A percentile compares a stretch with the other conserved stretches of the same genome.
Conservation (phyloP, 2,888 invertebrate species). For the Idaea aversata region DNA sequence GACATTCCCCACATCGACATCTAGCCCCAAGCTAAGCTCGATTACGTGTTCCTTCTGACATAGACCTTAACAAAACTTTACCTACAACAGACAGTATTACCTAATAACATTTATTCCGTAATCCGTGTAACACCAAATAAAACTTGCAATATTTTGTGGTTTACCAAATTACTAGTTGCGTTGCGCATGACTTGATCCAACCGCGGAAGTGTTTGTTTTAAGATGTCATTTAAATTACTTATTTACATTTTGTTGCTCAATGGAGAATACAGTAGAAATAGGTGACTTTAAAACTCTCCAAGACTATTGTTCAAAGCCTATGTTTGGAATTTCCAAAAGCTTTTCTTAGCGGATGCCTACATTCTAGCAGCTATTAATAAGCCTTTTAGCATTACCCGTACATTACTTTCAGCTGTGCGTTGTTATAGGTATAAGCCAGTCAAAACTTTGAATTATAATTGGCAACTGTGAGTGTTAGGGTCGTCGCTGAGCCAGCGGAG, state of each 20-base stretch:
- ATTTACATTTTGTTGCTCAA: not conserved
- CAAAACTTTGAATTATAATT: too few relatives aligned
- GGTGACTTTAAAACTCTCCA: not conserved
- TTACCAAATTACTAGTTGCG: not conserved
- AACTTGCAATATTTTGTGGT: not conserved
- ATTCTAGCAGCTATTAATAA: too few relatives aligned
- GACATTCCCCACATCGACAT: too few relatives aligned
- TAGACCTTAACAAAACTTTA: not conserved
- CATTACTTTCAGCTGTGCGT: too few relatives aligned
- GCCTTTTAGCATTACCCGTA: too few relatives aligned
- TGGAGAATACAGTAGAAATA: not conserved
- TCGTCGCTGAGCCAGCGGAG: too few relatives aligned
- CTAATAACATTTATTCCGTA: not conserved
- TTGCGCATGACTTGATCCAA: not conserved
- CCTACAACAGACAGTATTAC: not conserved
- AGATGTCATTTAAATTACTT: not conserved
- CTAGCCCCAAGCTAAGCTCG: too few relatives aligned
- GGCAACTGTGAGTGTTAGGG: too few relatives aligned
- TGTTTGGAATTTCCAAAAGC: too few relatives aligned
- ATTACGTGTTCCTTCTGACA: not conserved
- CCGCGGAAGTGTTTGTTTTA: slow-evolving; percentile 1
- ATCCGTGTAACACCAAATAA: not conserved
- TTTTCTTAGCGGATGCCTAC: too few relatives aligned
- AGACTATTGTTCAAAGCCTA: not conserved
- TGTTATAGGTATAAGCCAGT: too few relatives aligned